Conservation (phyloP, 2,113 vertebrate genomes). For the Herpetotheres cachinnans region DNA sequence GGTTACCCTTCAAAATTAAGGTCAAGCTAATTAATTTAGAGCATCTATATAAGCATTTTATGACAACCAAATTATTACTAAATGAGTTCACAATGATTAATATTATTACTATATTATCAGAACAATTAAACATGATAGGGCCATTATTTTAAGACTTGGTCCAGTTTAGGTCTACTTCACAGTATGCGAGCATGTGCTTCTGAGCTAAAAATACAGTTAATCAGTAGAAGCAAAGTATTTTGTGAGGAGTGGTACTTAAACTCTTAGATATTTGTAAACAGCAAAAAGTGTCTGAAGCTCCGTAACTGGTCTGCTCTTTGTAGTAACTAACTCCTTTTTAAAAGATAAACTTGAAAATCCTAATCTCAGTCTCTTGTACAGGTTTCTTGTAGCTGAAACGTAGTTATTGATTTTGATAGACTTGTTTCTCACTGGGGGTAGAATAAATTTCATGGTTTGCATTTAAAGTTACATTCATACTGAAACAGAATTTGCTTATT, state of each 20-base stretch:
- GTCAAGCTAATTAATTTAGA: neutral
- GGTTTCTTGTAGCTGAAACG: neutral
- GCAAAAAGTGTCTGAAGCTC: neutral
- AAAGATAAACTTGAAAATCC: neutral
- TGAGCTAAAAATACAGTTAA: neutral
- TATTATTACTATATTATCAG: neutral
- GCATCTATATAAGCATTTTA: neutral
- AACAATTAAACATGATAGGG: neutral
- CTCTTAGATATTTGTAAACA: neutral
- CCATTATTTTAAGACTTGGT: neutral
- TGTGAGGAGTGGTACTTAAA: neutral
- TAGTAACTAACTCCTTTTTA: neutral
- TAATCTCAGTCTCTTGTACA: neutral
- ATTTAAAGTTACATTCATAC: neutral
- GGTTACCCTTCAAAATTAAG: neutral
- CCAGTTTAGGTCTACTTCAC: neutral
- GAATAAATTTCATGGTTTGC: neutral
- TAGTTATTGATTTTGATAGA: neutral
- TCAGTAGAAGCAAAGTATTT: neutral
- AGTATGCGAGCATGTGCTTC: neutral
- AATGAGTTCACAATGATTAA: neutral
- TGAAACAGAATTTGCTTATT: neutral
- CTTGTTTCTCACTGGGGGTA: neutral
- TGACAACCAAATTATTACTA: neutral
- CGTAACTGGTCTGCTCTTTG: neutral